These are phyloP conservation scores for Papilio machaon DNA, from an alignment of 1,140 invertebrate genomes.

Conservation along the genomic window DNA sequence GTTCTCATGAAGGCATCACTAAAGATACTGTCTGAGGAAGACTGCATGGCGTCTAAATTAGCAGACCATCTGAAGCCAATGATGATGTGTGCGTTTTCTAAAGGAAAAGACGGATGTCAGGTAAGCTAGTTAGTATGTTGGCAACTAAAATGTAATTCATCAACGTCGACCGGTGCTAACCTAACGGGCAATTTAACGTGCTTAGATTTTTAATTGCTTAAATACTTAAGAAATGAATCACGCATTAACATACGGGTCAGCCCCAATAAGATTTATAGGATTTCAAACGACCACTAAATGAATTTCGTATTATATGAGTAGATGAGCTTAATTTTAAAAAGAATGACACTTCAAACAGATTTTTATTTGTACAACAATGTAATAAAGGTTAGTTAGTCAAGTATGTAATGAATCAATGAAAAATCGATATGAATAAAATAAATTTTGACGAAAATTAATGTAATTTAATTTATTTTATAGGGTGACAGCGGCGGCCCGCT, in stretches of 20 bases:
- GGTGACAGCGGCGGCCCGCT: slow-evolving; percentile 85
- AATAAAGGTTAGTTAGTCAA: too few relatives aligned
- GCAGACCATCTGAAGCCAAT: slow-evolving; percentile 73
- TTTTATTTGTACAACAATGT: too few relatives aligned
- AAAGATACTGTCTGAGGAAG: slow-evolving; percentile 68
- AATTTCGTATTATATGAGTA: not conserved
- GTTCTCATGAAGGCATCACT: slow-evolving; percentile 82
- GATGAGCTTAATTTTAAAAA: not conserved
- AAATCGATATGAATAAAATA: not conserved
- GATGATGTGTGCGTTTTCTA: slow-evolving; percentile 82
- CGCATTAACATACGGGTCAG: not conserved
- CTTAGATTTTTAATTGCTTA: slow-evolving; percentile 21
- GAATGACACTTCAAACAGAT: not conserved
- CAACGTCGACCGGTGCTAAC: not conserved
- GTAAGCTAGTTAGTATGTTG: slow-evolving; percentile 56
- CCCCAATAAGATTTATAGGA: not conserved
- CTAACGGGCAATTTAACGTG: slow-evolving; percentile 2
- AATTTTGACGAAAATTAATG: not conserved
- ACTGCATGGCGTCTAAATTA: slow-evolving; percentile 74
- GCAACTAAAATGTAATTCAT: slow-evolving; percentile 10
- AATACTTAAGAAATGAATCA: slow-evolving; percentile 35
- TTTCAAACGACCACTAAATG: not conserved
- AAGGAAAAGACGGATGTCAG: slow-evolving; percentile 81
- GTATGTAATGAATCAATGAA: not conserved
- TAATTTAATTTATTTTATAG: slow-evolving; percentile 68